A percentile compares a stretch with the other conserved stretches of the same genome.
Evolutionary conservation across 2,888 invertebrate genomes (phyloP).

Genomic region (Nezara viridula): DNA sequence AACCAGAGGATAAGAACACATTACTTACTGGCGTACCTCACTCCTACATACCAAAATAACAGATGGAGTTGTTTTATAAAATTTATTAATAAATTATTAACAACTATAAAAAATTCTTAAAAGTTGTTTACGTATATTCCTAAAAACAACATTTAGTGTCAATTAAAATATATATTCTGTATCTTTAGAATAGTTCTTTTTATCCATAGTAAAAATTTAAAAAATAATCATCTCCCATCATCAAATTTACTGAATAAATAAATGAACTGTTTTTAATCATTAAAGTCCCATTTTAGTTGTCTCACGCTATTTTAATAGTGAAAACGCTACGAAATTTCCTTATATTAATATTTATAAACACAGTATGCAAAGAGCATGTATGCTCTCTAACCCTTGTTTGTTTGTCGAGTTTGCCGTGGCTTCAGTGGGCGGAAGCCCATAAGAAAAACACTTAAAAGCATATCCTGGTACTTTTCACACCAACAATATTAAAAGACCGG

Average conservation of each 20-base stretch:
- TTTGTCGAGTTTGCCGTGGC: background rate
- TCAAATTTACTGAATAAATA: background rate
- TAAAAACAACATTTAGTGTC: too few species aligned
- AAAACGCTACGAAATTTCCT: background rate
- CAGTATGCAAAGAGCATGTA: background rate
- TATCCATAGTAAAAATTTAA: background rate
- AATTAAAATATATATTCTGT: too few species aligned
- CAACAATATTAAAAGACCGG: background rate
- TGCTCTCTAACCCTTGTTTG: background rate
- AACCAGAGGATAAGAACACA: too few species aligned
- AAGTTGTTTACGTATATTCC: too few species aligned
- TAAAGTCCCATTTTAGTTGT: background rate
- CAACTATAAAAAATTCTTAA: too few species aligned
- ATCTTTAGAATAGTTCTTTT: too few species aligned
- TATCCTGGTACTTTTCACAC: background rate
- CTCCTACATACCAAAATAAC: too few species aligned
- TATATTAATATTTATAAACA: background rate
- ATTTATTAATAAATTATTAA: too few species aligned
- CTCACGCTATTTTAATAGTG: too few species aligned
- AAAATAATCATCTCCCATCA: background rate
- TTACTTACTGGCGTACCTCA: too few species aligned
- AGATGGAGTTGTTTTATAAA: too few species aligned
- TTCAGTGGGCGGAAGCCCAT: background rate
- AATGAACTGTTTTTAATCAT: background rate
- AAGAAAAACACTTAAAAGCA: conserved; percentile 22